phyloP scores from a whole-genome alignment of 2,797 vertebrate genomes.

The Tokudaia tokunoshimensis region DNA sequence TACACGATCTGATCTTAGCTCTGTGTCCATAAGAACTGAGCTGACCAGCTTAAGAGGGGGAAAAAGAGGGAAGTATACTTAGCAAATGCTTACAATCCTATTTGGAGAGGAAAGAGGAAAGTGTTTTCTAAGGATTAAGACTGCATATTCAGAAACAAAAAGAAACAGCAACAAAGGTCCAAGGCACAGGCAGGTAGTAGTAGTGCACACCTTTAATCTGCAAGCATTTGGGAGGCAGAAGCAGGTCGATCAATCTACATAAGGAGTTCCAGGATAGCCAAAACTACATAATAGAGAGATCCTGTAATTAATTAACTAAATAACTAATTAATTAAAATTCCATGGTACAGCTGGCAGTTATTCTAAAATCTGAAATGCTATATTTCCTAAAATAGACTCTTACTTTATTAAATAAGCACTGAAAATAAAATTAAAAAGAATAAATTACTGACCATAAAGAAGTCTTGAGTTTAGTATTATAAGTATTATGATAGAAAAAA shows the following conservation, averaged over 20 bases:
- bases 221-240: background rate
- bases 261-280: background rate
- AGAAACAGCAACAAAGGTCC: background rate
- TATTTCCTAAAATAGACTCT: slow-evolving; percentile 29
- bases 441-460: slow-evolving; percentile 16
- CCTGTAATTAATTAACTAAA: background rate
- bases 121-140: background rate
- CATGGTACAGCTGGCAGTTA: slow-evolving; percentile 54
- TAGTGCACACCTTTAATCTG: background rate
- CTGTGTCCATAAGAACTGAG: background rate
- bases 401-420: slow-evolving; percentile 53
- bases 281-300: background rate
- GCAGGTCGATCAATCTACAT: background rate
- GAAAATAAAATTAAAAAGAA: slow-evolving; percentile 64
- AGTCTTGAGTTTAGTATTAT: background rate
- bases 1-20: background rate
- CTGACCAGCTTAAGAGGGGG: background rate
- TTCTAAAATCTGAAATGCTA: slow-evolving; percentile 54
- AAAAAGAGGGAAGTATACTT: background rate
- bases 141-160: background rate
- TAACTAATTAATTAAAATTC: background rate
- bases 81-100: background rate
- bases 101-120: background rate
- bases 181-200: background rate
- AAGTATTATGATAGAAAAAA: background rate